These are phyloP conservation scores for Festucalex cinctus DNA, from an alignment of 2,113 vertebrate genomes.

Conservation along the genomic window DNA sequence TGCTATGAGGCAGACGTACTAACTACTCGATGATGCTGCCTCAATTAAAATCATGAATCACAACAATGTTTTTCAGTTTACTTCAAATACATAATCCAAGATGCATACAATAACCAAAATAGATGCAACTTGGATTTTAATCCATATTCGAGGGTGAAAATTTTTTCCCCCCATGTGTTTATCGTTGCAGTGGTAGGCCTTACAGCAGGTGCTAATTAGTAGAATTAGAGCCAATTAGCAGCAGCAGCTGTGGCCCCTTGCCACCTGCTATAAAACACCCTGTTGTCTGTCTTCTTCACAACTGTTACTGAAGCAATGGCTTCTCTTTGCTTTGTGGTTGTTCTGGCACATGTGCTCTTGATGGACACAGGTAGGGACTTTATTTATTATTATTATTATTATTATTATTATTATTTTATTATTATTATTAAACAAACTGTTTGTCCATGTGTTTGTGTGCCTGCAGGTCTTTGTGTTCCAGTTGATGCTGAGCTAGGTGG, in stretches of 20 bases:
- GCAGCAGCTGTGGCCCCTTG: constrained; percentile 11
- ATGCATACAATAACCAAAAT: no score
- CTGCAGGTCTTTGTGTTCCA: constrained; percentile 13
- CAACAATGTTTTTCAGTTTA: no score
- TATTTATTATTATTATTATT: not conserved
- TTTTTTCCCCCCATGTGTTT: no score
- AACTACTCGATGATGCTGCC: no score
- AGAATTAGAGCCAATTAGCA: constrained; percentile 17
- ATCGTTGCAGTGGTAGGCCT: no score
- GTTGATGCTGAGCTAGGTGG: not conserved
- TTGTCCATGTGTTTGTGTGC: not conserved
- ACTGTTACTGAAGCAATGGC: constrained; percentile 18
- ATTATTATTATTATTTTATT: not conserved
- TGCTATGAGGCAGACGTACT: no score
- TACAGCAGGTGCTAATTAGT: no score
- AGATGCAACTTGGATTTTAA: no score
- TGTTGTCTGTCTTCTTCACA: fast-evolving
- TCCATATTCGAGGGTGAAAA: no score
- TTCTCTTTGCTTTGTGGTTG: fast-evolving
- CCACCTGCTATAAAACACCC: constrained; percentile 1
- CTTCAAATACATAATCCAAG: no score
- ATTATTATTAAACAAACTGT: not conserved
- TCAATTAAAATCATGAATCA: no score
- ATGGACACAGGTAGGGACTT: constrained; percentile 23
- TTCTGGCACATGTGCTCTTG: constrained; percentile 8